Evolutionary conservation across 2,888 invertebrate species (phyloP).

Genomic region (Elysia crispata): DNA sequence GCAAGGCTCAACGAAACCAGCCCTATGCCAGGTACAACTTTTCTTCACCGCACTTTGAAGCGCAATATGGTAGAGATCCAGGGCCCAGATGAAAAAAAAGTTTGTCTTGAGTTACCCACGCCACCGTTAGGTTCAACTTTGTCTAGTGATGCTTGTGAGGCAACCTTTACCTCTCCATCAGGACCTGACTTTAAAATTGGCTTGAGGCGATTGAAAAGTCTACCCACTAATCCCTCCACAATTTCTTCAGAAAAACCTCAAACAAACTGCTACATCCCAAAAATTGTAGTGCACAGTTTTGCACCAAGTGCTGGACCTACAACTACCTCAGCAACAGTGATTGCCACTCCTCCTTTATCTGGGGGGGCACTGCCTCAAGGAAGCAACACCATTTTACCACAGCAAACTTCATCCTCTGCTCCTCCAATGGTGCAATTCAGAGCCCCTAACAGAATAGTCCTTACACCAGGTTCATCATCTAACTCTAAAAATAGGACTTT

Average conservation of each 20-base stretch:
- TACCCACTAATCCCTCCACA: slow-evolving; percentile 2
- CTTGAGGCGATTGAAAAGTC: slow-evolving; percentile 21
- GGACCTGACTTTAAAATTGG: slow-evolving; percentile 37
- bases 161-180: not conserved
- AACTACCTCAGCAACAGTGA: not conserved
- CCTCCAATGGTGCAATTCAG: not conserved
- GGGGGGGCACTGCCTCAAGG: not conserved
- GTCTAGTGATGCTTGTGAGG: too few relatives aligned
- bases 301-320: not conserved
- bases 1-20: slow-evolving; percentile 50
- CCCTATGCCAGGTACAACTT: slow-evolving; percentile 48
- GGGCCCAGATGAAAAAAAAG: slow-evolving; percentile 57
- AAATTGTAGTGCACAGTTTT: slow-evolving; percentile 28
- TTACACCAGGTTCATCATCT: not conserved
- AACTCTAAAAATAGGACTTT: not conserved
- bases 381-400: not conserved
- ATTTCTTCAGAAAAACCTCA: not conserved
- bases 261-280: not conserved
- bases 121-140: slow-evolving; percentile 51
- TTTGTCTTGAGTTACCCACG: slow-evolving; percentile 61
- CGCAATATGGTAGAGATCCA: slow-evolving; percentile 39
- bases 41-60: slow-evolving; percentile 33
- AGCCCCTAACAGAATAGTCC: not conserved
- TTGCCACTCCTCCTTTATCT: not conserved
- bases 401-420: not conserved